A percentile compares a stretch with the other conserved stretches of the same genome.
Conservation (phyloP, 2,113 vertebrate species). For the Ciconia boyciana region DNA sequence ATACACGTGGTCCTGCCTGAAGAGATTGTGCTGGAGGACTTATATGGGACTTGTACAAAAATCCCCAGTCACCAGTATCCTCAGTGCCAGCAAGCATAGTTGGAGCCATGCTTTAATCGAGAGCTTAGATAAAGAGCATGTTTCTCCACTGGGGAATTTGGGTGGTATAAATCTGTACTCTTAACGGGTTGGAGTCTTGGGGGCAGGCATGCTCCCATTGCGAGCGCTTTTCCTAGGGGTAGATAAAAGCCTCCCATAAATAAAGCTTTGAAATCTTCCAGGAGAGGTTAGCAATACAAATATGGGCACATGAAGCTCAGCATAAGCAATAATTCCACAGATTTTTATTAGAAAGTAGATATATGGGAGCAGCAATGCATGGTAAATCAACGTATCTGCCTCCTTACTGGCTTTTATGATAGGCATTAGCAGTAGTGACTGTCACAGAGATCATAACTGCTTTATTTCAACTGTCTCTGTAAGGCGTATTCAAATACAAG, state of each 20-base stretch:
- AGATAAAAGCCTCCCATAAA: slow-evolving; percentile 43
- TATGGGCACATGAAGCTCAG: slow-evolving; percentile 33
- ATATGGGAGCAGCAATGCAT: neutral
- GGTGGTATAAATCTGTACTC: slow-evolving; percentile 24
- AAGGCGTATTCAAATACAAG: slow-evolving; percentile 23
- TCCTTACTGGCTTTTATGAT: slow-evolving; percentile 70
- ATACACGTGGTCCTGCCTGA: neutral
- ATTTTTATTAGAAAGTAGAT: slow-evolving; percentile 70
- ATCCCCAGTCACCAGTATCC: neutral
- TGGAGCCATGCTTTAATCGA: neutral
- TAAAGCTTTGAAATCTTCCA: slow-evolving; percentile 49
- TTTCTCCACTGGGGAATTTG: slow-evolving; percentile 22
- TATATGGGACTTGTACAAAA: neutral
- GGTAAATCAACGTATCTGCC: slow-evolving; percentile 69
- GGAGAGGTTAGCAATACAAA: slow-evolving; percentile 61
- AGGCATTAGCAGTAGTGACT: slow-evolving; percentile 61
- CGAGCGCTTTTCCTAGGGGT: neutral
- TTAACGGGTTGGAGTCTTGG: neutral
- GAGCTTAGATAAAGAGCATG: slow-evolving; percentile 8
- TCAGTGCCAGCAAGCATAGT: neutral
- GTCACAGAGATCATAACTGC: slow-evolving; percentile 65
- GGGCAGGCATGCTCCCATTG: slow-evolving; percentile 4
- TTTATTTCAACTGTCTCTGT: slow-evolving; percentile 67
- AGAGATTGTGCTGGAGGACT: neutral
- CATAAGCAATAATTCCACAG: slow-evolving; percentile 56